phyloP scores from a whole-genome alignment of 2,888 invertebrate genomes.

The Willowsia nigromaculata region DNA sequence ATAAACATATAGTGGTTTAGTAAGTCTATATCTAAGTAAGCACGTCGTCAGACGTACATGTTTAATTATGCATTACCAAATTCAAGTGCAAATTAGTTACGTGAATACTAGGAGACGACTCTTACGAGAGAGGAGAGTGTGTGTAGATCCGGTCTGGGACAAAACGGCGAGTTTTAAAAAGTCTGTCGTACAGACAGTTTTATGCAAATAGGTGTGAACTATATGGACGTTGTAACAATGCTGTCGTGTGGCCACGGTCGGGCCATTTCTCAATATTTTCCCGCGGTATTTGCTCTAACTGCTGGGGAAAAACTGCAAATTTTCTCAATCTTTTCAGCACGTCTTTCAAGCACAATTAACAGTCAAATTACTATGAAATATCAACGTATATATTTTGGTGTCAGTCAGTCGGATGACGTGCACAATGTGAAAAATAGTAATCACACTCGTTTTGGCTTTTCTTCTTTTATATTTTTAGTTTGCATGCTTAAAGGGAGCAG shows the following conservation, averaged over 20 bases:
- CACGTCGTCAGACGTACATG: not conserved
- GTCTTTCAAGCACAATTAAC: slow-evolving; percentile 7
- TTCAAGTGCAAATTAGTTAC: slow-evolving; percentile 69
- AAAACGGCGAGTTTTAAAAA: not conserved
- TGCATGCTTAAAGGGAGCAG: slow-evolving; percentile 7
- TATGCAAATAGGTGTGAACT: slow-evolving; percentile 32
- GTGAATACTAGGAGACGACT: not conserved
- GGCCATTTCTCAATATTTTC: not conserved
- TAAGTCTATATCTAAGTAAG: too few relatives aligned
- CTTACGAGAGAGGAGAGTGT: not conserved
- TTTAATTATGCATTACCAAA: slow-evolving; percentile 69
- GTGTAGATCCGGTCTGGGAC: slow-evolving; percentile 66
- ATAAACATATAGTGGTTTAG: not conserved
- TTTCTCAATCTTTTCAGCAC: not conserved
- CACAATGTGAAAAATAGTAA: not conserved
- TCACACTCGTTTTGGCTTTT: not conserved
- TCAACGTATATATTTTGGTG: slow-evolving; percentile 43
- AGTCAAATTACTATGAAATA: slow-evolving; percentile 18
- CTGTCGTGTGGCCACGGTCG: not conserved
- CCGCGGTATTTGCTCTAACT: not conserved
- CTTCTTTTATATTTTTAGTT: not conserved
- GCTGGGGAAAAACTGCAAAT: not conserved
- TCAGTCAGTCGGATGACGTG: slow-evolving; percentile 50
- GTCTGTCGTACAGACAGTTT: slow-evolving; percentile 61
- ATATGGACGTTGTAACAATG: not conserved